Evolutionary conservation across 2,888 invertebrate species (phyloP), one percentile per base, ranked within the genome.

Genomic region (Chrysodeixis includens): DNA sequence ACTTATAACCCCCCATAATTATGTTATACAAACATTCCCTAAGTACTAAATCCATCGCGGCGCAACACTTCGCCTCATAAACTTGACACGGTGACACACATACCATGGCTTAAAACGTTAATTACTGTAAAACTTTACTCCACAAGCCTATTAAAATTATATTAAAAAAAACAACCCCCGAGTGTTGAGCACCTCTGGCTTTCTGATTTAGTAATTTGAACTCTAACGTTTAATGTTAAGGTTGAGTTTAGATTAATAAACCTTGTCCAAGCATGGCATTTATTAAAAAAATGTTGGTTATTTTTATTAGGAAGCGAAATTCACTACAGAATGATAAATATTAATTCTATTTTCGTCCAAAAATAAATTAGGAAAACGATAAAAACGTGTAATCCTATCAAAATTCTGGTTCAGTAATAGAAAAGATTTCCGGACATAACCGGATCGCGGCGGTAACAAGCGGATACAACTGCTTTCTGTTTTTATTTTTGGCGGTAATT

Each of bases 131-230:
- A 20, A 20, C 88, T 88, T 88, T 87, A 90, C 91, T 91, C 90
- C 87, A 77, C 68, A 74, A 84, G 81, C 76, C 82, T 87, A 86
- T 87, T 87, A 88, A 89, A 92, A 93, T 92, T 92, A 92, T 92
- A 90, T 90, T 89, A 92, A 93, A 89, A 91, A 93, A 92, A 91
- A 93, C 88, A 83, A 84, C 80, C 75, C 81, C 56, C 74, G 51
- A 79, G 32, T 79, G 86, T 88, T 86, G 85, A 84, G 83, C 78
- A 81, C 86, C 83, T 82, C 86, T 86, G 83, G 44, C 61, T 77
- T 66, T 8, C 35, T 9, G 9, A 0, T 78, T 68, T 40, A 18
- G 74, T 40, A 87, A 82, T 79, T 64, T 78, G 6, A 69, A 70
- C 79, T 62, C 62, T 85, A 83, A 30, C 0, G 0, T 0, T 1